Percentiles rank a stretch among this genome's conserved stretches.
phyloP scores from a whole-genome alignment of 2,113 vertebrate species.

The Mus musculus region GRCm39 chr2:71111501-71112000 shows the following conservation, averaged over 20 bases:
- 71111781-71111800: conserved; percentile 88
- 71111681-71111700: conserved; percentile 78
- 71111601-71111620: conserved; percentile 51
- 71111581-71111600: conserved; percentile 33
- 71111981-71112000: neutral
- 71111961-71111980: conserved; percentile 81
- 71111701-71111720: conserved; percentile 70
- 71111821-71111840: conserved; percentile 86
- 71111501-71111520: neutral
- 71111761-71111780: conserved; percentile 82
- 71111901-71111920: conserved; percentile 82
- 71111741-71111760: conserved; percentile 73
- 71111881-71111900: conserved; percentile 64
- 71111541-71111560: neutral
- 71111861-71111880: conserved; percentile 86
- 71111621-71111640: conserved; percentile 78
- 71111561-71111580: neutral
- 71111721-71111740: conserved; percentile 81
- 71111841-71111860: conserved; percentile 85
- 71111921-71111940: conserved; percentile 88
- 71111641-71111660: conserved; percentile 74
- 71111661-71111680: conserved; percentile 73
- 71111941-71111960: conserved; percentile 87
- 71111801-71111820: conserved; percentile 91
- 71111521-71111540: neutral